Conservation (phyloP, 2,888 invertebrate genomes). For the Morpho deidamia region DNA sequence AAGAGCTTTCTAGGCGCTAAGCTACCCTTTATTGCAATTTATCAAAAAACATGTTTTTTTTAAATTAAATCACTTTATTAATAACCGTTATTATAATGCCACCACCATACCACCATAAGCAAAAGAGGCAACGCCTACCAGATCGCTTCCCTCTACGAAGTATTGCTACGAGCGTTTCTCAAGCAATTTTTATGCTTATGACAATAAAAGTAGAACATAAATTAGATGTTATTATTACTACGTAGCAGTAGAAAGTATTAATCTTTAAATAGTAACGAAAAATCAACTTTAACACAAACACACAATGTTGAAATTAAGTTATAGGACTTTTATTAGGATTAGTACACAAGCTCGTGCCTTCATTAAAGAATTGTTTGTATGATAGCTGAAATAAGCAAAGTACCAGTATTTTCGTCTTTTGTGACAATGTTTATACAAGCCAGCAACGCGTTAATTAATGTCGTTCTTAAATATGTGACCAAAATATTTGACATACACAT, state of each 20-base stretch:
- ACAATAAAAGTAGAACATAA: slow-evolving; percentile 13
- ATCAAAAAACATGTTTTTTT: too few relatives aligned
- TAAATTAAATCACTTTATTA: too few relatives aligned
- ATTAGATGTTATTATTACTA: slow-evolving; percentile 4
- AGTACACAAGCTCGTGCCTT: slow-evolving; percentile 46
- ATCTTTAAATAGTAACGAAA: slow-evolving; percentile 7
- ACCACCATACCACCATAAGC: slow-evolving; percentile 35
- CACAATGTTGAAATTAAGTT: slow-evolving; percentile 4
- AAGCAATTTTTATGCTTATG: slow-evolving; percentile 35
- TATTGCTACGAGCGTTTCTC: slow-evolving; percentile 13
- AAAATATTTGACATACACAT: slow-evolving; percentile 29
- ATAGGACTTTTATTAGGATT: not conserved
- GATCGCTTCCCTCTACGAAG: slow-evolving; percentile 44
- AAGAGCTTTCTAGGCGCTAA: too few relatives aligned
- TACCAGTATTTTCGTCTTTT: slow-evolving; percentile 52
- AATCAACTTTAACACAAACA: slow-evolving; percentile 5
- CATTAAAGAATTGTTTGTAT: slow-evolving; percentile 58
- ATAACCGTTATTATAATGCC: too few relatives aligned
- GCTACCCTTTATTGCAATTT: too few relatives aligned
- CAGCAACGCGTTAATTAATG: slow-evolving; percentile 60
- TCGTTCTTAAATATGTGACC: slow-evolving; percentile 32
- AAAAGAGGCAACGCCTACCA: slow-evolving; percentile 63
- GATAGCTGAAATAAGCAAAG: slow-evolving; percentile 30
- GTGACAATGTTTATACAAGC: slow-evolving; percentile 51
- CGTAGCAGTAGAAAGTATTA: slow-evolving; percentile 10